Evolutionary conservation across 2,888 invertebrate genomes (phyloP).

Genomic region (Palloptera scutellata): DNA sequence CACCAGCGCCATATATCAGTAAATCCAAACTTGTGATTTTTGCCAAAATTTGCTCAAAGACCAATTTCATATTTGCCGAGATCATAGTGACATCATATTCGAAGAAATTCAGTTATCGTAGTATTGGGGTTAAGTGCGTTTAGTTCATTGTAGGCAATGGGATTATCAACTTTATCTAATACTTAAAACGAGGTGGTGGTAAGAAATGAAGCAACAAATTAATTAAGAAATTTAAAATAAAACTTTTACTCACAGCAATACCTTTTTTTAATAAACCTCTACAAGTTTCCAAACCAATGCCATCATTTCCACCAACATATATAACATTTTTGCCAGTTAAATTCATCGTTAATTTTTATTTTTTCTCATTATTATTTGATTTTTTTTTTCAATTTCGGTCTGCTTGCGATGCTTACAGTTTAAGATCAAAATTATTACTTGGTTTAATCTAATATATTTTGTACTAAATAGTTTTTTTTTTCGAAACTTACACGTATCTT

Average conservation of each 20-base stretch:
- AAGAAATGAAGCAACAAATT: not conserved
- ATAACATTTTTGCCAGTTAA: conserved; percentile 51
- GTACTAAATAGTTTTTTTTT: too few relatives aligned
- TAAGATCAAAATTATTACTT: conserved; percentile 26
- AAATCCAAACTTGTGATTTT: conserved; percentile 39
- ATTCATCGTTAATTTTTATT: conserved; percentile 42
- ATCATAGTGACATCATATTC: conserved; percentile 46
- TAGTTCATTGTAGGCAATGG: conserved; percentile 45
- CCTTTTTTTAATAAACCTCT: conserved; percentile 51
- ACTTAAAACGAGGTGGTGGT: conserved; percentile 56
- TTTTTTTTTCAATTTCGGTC: conserved; percentile 10
- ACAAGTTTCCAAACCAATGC: conserved; percentile 54
- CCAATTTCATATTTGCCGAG: conserved; percentile 50
- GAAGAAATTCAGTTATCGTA: conserved; percentile 43
- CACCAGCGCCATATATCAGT: conserved; percentile 43
- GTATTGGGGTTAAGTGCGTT: conserved; percentile 45
- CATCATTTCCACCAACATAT: conserved; percentile 56
- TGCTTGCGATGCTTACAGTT: conserved; percentile 12
- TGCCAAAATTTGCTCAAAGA: conserved; percentile 48
- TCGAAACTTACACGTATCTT: too few relatives aligned
- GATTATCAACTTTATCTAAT: conserved; percentile 47
- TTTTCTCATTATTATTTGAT: conserved; percentile 9
- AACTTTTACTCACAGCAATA: conserved; percentile 47
- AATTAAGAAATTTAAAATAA: not conserved
- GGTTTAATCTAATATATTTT: conserved; percentile 6